Conservation (phyloP, 2,113 vertebrate genomes). For the Onychostoma macrolepis region DNA sequence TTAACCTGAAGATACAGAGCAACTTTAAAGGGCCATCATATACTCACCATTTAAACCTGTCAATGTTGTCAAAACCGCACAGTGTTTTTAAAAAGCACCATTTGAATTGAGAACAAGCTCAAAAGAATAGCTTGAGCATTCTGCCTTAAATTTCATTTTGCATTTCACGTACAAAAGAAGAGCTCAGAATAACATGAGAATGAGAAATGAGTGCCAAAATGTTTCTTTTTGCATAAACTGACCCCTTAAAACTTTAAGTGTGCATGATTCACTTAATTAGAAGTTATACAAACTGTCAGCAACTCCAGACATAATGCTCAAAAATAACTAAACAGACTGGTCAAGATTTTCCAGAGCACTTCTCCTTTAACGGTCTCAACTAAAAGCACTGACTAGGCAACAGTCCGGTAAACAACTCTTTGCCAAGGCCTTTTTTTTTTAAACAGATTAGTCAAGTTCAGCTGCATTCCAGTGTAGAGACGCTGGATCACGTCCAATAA, state of each 20-base stretch:
- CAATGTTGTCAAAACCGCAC: background rate
- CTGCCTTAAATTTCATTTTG: background rate
- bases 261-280: background rate
- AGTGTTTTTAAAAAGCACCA: background rate
- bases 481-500: constrained; percentile 2
- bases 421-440: background rate
- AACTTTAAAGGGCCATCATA: background rate
- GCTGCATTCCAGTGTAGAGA: constrained; percentile 9
- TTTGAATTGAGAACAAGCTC: background rate
- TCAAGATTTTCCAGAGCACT: background rate
- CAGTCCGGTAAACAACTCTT: constrained; percentile 5
- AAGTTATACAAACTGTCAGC: background rate
- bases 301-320: background rate
- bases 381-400: background rate
- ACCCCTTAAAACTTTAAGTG: background rate
- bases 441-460: constrained; percentile 41
- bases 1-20: background rate
- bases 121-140: background rate
- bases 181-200: background rate
- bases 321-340: background rate
- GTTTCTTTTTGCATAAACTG: background rate
- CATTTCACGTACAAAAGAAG: background rate
- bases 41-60: background rate
- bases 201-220: background rate
- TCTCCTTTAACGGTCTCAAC: background rate